Conservation (phyloP, 2,888 invertebrate species). For the Arenicola marina region DNA sequence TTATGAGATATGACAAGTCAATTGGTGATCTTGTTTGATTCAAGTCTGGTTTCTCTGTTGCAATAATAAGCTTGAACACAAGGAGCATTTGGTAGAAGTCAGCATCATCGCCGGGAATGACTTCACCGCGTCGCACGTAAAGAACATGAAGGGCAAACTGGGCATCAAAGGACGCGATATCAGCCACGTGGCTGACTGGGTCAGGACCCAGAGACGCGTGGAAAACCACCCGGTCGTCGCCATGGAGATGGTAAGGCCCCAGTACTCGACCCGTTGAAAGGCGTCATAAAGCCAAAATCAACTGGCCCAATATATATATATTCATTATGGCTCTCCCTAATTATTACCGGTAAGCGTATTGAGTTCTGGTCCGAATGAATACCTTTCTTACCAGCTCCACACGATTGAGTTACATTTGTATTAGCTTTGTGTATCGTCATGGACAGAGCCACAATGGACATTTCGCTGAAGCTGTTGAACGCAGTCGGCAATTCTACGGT, state of each 20-base stretch:
- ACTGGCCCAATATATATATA: too few relatives aligned
- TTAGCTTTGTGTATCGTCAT: slow-evolving; percentile 34
- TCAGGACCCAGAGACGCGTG: slow-evolving; percentile 39
- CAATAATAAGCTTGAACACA: slow-evolving; percentile 32
- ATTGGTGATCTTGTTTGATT: too few relatives aligned
- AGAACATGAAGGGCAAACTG: slow-evolving; percentile 24
- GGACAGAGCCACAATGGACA: slow-evolving; percentile 14
- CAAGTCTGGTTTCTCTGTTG: too few relatives aligned
- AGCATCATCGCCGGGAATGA: slow-evolving; percentile 55
- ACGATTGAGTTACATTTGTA: too few relatives aligned
- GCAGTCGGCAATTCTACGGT: slow-evolving; percentile 1
- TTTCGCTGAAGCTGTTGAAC: background rate
- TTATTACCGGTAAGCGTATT: too few relatives aligned
- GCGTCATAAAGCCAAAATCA: too few relatives aligned
- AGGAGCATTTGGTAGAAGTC: slow-evolving; percentile 45
- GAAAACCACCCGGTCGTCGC: slow-evolving; percentile 43
- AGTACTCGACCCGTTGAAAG: too few relatives aligned
- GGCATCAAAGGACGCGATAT: slow-evolving; percentile 35
- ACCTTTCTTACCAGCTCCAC: too few relatives aligned
- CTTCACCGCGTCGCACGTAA: slow-evolving; percentile 45
- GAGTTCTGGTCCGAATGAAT: too few relatives aligned
- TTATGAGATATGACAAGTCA: too few relatives aligned
- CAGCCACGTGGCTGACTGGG: slow-evolving; percentile 42
- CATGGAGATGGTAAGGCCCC: slow-evolving; percentile 47
- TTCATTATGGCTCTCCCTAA: too few relatives aligned